These are phyloP conservation scores for Chrysogorgia sp. DNA, from an alignment of 92 coral and sea anemone species.

Conservation along the genomic window DNA sequence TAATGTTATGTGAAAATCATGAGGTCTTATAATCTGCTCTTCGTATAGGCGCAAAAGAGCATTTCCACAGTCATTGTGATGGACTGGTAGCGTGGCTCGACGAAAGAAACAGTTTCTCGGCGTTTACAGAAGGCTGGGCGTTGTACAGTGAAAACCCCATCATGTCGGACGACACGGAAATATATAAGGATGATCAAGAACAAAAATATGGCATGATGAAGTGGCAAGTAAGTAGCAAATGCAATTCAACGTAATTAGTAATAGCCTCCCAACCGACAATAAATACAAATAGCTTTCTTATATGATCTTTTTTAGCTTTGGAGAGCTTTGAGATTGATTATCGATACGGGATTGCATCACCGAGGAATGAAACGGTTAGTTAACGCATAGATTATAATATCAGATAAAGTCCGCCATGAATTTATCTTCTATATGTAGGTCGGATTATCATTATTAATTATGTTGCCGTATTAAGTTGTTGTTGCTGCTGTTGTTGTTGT, in stretches of 20 bases:
- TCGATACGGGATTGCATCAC: conserved; percentile 41
- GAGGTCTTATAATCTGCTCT: not conserved
- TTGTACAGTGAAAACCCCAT: conserved; percentile 43
- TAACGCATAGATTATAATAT: too few species aligned
- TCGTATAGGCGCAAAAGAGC: conserved; percentile 6
- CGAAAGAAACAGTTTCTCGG: not conserved
- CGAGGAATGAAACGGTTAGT: conserved; percentile 36
- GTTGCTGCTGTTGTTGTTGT: too few species aligned
- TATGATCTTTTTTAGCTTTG: conserved; percentile 8
- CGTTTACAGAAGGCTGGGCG: conserved; percentile 41
- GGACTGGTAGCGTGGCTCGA: conserved; percentile 34
- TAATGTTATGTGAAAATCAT: not conserved
- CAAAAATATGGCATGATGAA: conserved; percentile 44
- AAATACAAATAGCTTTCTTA: not conserved
- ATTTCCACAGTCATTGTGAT: conserved; percentile 29
- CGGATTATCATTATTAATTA: not conserved
- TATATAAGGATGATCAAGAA: conserved; percentile 20
- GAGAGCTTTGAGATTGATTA: conserved; percentile 42
- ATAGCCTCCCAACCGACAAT: not conserved
- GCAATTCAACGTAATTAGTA: not conserved
- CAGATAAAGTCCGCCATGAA: not conserved
- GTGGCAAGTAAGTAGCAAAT: conserved; percentile 24
- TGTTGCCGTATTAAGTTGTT: too few species aligned
- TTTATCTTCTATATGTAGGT: not conserved
- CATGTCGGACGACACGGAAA: conserved; percentile 36